Conservation (phyloP, 2,888 invertebrate species). For the Leptinotarsa tumamoca region DNA sequence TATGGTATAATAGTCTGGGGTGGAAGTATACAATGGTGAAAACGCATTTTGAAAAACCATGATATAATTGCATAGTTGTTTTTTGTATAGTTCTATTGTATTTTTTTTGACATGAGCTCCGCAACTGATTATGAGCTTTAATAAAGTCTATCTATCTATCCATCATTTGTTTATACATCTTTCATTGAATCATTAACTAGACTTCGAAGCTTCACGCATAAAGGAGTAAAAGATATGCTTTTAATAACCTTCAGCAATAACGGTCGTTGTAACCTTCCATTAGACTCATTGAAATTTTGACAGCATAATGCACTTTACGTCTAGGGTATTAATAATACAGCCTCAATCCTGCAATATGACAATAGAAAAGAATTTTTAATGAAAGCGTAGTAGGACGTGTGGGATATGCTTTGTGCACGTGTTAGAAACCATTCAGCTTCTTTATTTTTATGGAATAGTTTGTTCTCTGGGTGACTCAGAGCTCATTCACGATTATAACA, state of each 20-base stretch:
- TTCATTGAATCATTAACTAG: neutral
- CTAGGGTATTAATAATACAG: constrained; percentile 24
- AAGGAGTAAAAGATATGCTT: neutral
- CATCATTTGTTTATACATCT: too few species aligned
- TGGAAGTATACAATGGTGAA: too few species aligned
- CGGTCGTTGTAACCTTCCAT: neutral
- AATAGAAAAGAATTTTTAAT: constrained; percentile 18
- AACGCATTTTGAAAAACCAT: too few species aligned
- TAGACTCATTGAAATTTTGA: constrained; percentile 29
- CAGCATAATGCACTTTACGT: constrained; percentile 31
- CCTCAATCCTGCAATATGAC: constrained; percentile 9
- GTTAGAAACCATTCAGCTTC: neutral
- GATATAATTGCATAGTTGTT: too few species aligned
- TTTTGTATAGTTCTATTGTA: too few species aligned
- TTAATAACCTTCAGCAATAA: constrained; percentile 11
- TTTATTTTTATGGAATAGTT: neutral
- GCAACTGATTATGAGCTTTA: too few species aligned
- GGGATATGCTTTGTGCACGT: constrained; percentile 23
- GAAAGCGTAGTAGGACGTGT: constrained; percentile 18
- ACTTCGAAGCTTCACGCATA: too few species aligned
- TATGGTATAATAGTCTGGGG: too few species aligned
- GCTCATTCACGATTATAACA: too few species aligned
- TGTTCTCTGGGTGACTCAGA: too few species aligned
- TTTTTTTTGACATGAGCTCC: too few species aligned
- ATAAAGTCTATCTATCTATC: too few species aligned